Percentiles rank a stretch among this genome's conserved stretches.
Conservation (phyloP, 2,113 vertebrate genomes). For the Gymnarchus niloticus region DNA sequence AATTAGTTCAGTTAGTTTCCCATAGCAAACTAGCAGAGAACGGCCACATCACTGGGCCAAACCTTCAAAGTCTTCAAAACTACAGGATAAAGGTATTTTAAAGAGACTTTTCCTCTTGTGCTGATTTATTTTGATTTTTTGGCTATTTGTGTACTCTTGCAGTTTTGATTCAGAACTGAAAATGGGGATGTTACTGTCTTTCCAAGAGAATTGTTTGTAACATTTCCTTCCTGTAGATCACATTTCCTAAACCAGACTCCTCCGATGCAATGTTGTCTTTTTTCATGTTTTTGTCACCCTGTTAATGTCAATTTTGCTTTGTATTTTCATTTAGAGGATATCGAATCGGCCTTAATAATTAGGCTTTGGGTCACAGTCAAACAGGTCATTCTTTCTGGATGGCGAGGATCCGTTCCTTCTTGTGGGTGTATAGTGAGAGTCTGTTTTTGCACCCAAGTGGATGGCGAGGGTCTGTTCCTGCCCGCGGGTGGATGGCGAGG, state of each 20-base stretch:
- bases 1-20: constrained; percentile 34
- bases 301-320: constrained; percentile 51
- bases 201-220: constrained; percentile 46
- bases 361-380: neutral
- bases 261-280: constrained; percentile 58
- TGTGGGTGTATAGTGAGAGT: too few species aligned
- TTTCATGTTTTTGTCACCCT: constrained; percentile 55
- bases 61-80: constrained; percentile 43
- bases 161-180: constrained; percentile 51
- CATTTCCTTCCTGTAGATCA: constrained; percentile 59
- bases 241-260: constrained; percentile 44
- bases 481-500: too few species aligned
- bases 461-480: too few species aligned
- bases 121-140: constrained; percentile 16
- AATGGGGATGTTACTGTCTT: constrained; percentile 28
- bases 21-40: constrained; percentile 37
- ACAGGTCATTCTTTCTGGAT: neutral
- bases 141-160: constrained; percentile 46
- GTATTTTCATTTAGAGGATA: constrained; percentile 41
- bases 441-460: too few species aligned
- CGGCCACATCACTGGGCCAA: constrained; percentile 33
- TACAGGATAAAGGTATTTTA: constrained; percentile 50
- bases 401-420: too few species aligned
- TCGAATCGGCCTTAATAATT: neutral
- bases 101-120: constrained; percentile 41